Evolutionary conservation across 2,797 vertebrate genomes (phyloP).

Genomic region (Ispidina lecontei): DNA sequence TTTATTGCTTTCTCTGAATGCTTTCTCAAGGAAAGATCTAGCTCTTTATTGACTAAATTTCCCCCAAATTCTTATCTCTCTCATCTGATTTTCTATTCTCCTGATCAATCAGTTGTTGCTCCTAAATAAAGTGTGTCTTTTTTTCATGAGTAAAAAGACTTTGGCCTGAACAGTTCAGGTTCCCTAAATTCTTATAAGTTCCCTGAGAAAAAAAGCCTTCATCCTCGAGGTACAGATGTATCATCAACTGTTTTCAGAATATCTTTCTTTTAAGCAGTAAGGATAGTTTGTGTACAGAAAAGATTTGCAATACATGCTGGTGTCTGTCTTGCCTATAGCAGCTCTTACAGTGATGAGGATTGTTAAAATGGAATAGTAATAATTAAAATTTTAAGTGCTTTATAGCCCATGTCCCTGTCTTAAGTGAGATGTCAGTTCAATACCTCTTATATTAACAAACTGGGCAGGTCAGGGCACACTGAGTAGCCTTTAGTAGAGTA

Average conservation of each 20-base stretch:
- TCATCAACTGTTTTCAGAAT: background rate
- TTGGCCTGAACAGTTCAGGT: background rate
- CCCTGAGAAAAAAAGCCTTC: background rate
- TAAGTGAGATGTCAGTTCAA: background rate
- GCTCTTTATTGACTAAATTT: background rate
- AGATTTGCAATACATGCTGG: background rate
- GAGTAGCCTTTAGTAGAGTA: background rate
- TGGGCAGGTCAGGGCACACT: background rate
- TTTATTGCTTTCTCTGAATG: background rate
- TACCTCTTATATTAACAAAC: fast-evolving
- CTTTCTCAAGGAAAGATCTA: background rate
- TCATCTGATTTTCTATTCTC: background rate
- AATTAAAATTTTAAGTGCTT: background rate
- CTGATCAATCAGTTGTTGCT: background rate
- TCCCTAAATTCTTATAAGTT: background rate
- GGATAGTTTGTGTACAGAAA: background rate
- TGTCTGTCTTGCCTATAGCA: background rate
- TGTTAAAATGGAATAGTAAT: background rate
- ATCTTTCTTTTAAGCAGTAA: background rate
- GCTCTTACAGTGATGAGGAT: background rate
- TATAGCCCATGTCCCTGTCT: background rate
- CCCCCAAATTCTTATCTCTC: background rate
- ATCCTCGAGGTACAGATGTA: background rate
- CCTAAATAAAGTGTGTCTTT: background rate
- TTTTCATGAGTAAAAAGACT: background rate